phyloP scores from a whole-genome alignment of 2,113 vertebrate species.

The Dicerorhinus sumatrensis region DNA sequence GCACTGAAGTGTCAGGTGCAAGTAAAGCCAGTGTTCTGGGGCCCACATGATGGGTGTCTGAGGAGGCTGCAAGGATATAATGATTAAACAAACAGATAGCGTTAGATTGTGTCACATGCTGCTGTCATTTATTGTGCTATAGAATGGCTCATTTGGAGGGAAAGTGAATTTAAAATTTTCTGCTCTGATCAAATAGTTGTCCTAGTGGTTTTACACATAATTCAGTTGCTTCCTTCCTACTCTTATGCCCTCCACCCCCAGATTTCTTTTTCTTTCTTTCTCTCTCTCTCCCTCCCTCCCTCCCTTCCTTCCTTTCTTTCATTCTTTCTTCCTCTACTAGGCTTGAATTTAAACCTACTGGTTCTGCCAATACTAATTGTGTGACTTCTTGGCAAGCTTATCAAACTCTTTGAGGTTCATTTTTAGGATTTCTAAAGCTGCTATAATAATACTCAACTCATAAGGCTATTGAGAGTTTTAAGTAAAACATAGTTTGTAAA shows the following conservation, averaged over 20 bases:
- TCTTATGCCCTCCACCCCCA: background rate
- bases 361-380: background rate
- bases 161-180: constrained; percentile 66
- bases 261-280: background rate
- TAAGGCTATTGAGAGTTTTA: background rate
- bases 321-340: too few species aligned
- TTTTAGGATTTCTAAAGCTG: background rate
- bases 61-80: constrained; percentile 68
- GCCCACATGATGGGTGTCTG: constrained; percentile 48
- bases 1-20: background rate
- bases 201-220: background rate
- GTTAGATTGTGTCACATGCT: constrained; percentile 76
- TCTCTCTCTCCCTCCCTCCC: rapidly evolving
- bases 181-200: constrained; percentile 2
- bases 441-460: background rate
- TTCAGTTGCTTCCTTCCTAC: background rate
- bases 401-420: background rate
- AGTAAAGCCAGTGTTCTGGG: constrained; percentile 65
- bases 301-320: rapidly evolving
- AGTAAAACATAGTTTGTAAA: background rate
- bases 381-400: background rate
- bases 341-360: background rate
- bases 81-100: constrained; percentile 74
- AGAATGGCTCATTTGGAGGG: constrained; percentile 83
- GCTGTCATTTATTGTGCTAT: constrained; percentile 78